Base-by-base conservation (phyloP, 2,797 vertebrate species). In the Myotis myotis region DNA sequence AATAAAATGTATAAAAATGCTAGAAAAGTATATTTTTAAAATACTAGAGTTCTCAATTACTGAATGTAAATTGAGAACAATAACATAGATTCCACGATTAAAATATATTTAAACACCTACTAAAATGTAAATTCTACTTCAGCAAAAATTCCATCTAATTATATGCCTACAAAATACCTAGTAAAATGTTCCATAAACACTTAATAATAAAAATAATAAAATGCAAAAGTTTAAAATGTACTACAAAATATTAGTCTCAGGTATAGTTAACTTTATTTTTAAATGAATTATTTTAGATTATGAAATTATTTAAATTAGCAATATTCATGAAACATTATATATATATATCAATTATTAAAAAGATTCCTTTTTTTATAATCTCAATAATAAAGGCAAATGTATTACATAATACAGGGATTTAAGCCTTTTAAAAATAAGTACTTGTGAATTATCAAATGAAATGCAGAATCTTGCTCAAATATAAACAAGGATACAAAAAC, bases 361-460 rank as follows among this genome's bases (percentile, higher is more conserved):
- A 47, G 33, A 84, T 62, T 23, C 11, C 8, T 25, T 70, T 72
- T 57, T 87, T 94, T 16, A 85, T 57, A 23, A 82, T 19, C 49
- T 23, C 16, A 94, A 93, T 89, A 93, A 64, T 28, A 91, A 88
- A 28, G 13, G 13, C 13, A 93, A 94, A 93, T 4, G 90, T 75
- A 92, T 47, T 74, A 74, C 8, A 96, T 7, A 74, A 89, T 15
- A 83, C 15, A 79, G 30, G 4, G 8, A 83, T 4, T 91, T 91
- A 96, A 94, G 87, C 53, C 91, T 97, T 94, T 86, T 95, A 90
- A 93, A 96, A 98, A 91, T 97, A 98, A 98, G 95, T 97, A 98
- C 97, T 97, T 96, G 97, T 96, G 66, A 97, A 44, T 92, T 81
- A 93, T 30, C 85, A 96, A 83, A 86, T 97, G 47, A 96, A 97